Evolutionary conservation across 2,797 vertebrate genomes (phyloP), one percentile per base, ranked within the genome.

Genomic region (Trachurus trachurus): DNA sequence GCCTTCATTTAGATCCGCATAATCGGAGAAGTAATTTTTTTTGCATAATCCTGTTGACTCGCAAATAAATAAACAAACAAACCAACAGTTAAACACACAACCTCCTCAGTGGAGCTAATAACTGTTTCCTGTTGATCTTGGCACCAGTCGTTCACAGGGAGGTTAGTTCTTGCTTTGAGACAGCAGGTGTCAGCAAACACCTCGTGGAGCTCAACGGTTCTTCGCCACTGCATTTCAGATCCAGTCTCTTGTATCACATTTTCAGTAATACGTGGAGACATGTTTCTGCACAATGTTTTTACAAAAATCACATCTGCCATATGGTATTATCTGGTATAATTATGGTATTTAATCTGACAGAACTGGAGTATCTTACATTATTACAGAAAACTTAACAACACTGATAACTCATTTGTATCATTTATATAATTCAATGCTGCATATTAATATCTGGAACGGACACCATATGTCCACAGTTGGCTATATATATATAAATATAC

Each of bases 141-240:
- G 31, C 17, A 49, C 8, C 12, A 53, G 50, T 9, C 11, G 50
- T 47, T 56, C 40, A 19, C 6, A 13, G 26, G 31, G 21, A 11
- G 39, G 26, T 11, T 10, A 76, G 37, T 85, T 89, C 52, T 22
- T 66, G 40, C 26, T 76, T 88, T 82, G 1, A 62, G 66, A 79
- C 93, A 93, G 87, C 80, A 94, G 93, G 82, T 86, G 93, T 82
- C 93, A 93, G 88, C 92, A 93, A 87, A 94, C 52, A 3, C 86
- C 50, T 82, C 76, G 44, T 71, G 16, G 10, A 40, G 42, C 34
- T 22, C 3, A 5, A 3, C 37, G 31, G 2, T 31, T 69, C 80
- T 64, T 19, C 42, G 40, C 54, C 54, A 22, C 42, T 80, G 47
- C 76, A 78, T 63, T 50, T 40, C 72, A 74, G 45, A 78, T 65